phyloP scores from a whole-genome alignment of 2,888 invertebrate genomes.

The Ariolimax columbianus region DNA sequence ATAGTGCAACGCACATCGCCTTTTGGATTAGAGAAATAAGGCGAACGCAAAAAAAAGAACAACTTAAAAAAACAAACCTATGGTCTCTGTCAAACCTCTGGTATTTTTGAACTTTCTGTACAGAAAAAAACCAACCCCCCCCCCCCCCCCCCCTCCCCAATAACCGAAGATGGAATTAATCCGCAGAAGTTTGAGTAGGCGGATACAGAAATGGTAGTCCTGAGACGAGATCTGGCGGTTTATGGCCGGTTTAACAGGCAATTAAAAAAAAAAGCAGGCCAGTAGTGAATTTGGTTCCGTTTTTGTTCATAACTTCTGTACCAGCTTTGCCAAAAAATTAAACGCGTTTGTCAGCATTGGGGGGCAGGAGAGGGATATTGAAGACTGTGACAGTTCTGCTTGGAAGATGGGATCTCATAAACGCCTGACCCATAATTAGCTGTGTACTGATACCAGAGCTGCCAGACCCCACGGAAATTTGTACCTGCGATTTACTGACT shows the following conservation, averaged over 20 bases:
- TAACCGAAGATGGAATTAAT: not conserved
- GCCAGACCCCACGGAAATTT: constrained; percentile 4
- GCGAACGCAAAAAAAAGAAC: no score
- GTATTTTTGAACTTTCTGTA: no score
- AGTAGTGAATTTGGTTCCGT: not conserved
- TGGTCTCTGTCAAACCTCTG: no score
- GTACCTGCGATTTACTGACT: constrained; percentile 24
- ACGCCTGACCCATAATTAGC: constrained; percentile 34
- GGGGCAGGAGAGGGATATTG: not conserved
- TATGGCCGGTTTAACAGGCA: constrained; percentile 23
- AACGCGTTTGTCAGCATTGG: not conserved
- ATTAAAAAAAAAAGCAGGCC: constrained; percentile 16
- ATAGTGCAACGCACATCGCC: no score
- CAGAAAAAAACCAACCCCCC: no score
- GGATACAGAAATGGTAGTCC: not conserved
- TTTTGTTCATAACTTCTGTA: not conserved
- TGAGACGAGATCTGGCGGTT: not conserved
- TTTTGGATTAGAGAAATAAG: no score
- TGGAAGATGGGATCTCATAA: not conserved
- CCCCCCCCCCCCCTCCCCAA: no score
- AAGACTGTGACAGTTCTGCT: not conserved
- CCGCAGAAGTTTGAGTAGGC: not conserved
- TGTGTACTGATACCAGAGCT: not conserved
- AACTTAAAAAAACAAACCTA: no score
- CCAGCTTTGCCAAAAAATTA: not conserved